phyloP scores from a whole-genome alignment of 1,140 invertebrate species.

The Triops cancriformis region DNA sequence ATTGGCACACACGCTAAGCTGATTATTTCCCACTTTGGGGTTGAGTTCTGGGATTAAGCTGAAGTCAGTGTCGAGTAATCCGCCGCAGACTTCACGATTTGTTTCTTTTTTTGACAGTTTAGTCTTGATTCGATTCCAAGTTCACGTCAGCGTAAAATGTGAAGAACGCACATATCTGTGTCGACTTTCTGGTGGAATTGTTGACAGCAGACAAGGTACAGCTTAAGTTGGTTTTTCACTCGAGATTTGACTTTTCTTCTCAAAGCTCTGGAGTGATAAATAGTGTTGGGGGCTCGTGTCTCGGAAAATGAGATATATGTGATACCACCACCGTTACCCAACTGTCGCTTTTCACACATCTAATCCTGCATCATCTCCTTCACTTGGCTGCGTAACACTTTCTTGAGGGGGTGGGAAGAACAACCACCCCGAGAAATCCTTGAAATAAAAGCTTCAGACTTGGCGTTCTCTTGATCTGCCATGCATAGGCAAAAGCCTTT shows the following conservation, averaged over 20 bases:
- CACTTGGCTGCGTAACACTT: not conserved
- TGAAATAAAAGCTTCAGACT: not conserved
- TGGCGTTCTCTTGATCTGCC: not conserved
- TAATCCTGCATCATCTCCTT: not conserved
- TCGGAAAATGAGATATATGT: not conserved
- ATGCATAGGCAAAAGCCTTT: not conserved
- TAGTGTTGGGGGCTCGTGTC: not conserved
- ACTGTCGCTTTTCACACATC: conserved; percentile 3
- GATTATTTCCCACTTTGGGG: not conserved
- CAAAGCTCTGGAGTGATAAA: not conserved
- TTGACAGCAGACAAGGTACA: not conserved
- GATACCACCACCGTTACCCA: not conserved
- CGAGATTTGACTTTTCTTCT: not conserved
- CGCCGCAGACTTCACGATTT: not conserved
- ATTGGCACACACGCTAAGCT: not conserved
- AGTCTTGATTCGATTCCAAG: no score
- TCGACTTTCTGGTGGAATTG: not conserved
- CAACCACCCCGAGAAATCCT: not conserved
- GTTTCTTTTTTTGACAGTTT: no score
- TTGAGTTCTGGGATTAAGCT: not conserved
- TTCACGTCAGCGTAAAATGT: no score
- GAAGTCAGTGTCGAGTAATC: not conserved
- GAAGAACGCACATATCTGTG: not conserved
- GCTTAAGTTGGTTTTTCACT: not conserved
- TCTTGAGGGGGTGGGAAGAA: not conserved